A percentile compares a stretch with the other conserved stretches of the same genome.
These are phyloP conservation scores for Morpho achilles DNA, from an alignment of 2,888 invertebrate genomes.

Conservation along the genomic window DNA sequence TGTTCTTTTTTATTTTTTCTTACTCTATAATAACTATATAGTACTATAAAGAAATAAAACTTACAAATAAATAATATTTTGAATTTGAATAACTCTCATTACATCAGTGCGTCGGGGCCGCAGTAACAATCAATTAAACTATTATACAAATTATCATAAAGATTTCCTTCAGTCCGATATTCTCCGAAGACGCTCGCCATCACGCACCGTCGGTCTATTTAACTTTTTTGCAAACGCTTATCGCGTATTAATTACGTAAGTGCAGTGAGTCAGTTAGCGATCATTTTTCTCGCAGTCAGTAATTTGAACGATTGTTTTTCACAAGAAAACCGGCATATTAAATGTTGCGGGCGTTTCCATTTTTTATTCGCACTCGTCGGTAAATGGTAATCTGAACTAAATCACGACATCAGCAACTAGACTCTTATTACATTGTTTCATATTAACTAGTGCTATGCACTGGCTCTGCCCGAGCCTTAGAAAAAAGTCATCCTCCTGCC, in stretches of 20 bases:
- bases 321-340: background rate
- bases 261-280: constrained; percentile 1
- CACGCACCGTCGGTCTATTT: background rate
- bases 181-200: background rate
- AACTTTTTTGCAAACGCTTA: constrained; percentile 4
- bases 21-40: too few relatives aligned
- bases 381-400: too few relatives aligned
- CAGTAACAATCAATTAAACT: constrained; percentile 4
- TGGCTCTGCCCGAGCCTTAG: too few relatives aligned
- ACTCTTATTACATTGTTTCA: too few relatives aligned
- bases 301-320: background rate
- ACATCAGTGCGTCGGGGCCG: constrained; percentile 4
- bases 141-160: constrained; percentile 1
- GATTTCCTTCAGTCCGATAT: constrained; percentile 2
- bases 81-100: background rate
- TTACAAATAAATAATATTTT: too few relatives aligned
- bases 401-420: too few relatives aligned
- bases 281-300: background rate
- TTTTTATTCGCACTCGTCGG: too few relatives aligned
- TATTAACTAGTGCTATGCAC: too few relatives aligned
- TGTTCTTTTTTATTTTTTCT: too few relatives aligned
- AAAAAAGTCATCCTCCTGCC: too few relatives aligned
- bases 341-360: background rate
- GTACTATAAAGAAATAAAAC: too few relatives aligned
- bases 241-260: background rate